Evolutionary conservation across 2,113 vertebrate genomes (phyloP).

Genomic region (Empidonax alnorum): DNA sequence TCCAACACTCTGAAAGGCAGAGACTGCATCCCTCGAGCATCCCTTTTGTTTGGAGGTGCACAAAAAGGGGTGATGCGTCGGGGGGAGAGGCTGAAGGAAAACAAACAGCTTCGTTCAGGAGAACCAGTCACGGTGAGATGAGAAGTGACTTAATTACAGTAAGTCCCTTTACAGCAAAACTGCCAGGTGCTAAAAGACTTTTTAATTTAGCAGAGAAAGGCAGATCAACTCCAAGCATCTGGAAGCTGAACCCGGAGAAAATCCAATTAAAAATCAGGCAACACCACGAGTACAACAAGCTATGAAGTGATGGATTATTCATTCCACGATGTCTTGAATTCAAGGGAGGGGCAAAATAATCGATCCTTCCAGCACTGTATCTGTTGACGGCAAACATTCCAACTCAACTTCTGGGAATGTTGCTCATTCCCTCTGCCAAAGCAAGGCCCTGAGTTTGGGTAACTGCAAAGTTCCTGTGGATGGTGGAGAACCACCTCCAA

Average conservation of each 20-base stretch:
- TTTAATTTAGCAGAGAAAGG: constrained; percentile 55
- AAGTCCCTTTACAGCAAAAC: constrained; percentile 20
- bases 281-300: neutral
- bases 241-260: constrained; percentile 5
- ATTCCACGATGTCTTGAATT: neutral
- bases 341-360: neutral
- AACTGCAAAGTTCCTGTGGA: neutral
- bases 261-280: constrained; percentile 50
- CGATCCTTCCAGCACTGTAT: neutral
- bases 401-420: neutral
- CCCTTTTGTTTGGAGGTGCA: neutral
- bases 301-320: constrained; percentile 15
- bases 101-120: neutral
- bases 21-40: neutral
- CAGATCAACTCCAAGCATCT: constrained; percentile 38
- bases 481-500: neutral
- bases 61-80: rapidly evolving
- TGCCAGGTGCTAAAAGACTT: constrained; percentile 54
- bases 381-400: neutral
- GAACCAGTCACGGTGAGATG: neutral
- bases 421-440: neutral
- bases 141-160: constrained; percentile 46
- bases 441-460: neutral
- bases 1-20: neutral
- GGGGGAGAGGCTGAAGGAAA: neutral